These are phyloP conservation scores for Poeciliopsis turrubarensis DNA, from an alignment of 2,113 vertebrate genomes.

Conservation along the genomic window DNA sequence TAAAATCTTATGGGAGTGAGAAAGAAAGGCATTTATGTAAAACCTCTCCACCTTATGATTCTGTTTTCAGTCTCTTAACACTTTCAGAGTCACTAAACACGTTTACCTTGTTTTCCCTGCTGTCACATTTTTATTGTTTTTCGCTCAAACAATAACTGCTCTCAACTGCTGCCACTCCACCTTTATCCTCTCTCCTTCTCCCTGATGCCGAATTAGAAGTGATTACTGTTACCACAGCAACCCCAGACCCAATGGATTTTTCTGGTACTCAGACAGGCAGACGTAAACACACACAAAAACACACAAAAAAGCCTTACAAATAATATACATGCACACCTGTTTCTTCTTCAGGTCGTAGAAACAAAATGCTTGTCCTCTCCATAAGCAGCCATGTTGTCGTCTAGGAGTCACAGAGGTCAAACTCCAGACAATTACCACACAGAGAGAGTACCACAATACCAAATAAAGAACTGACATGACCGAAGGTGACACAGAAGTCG, in stretches of 20 bases:
- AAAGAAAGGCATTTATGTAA: slow-evolving; percentile 56
- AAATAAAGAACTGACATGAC: not conserved
- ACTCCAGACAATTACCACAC: slow-evolving; percentile 19
- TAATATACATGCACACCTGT: slow-evolving; percentile 1
- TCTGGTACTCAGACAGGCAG: slow-evolving; percentile 60
- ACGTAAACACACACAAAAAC: slow-evolving; percentile 2
- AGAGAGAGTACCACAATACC: not conserved
- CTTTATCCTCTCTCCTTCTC: slow-evolving; percentile 39
- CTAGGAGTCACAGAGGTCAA: slow-evolving; percentile 39
- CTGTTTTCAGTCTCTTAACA: slow-evolving; percentile 10
- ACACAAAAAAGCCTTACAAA: slow-evolving; percentile 6
- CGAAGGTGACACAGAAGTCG: not conserved
- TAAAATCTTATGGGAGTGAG: slow-evolving; percentile 45
- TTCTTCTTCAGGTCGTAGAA: slow-evolving; percentile 32
- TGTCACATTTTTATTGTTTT: slow-evolving; percentile 45
- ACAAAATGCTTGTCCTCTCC: slow-evolving; percentile 14
- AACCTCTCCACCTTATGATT: slow-evolving; percentile 37
- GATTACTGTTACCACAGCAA: slow-evolving; percentile 83
- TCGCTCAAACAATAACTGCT: slow-evolving; percentile 1
- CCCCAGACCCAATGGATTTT: slow-evolving; percentile 83
- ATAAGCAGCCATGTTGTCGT: slow-evolving; percentile 1
- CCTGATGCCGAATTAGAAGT: slow-evolving; percentile 73
- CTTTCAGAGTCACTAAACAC: slow-evolving; percentile 30
- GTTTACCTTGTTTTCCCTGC: slow-evolving; percentile 34
- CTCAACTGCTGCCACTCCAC: slow-evolving; percentile 45